Base-by-base conservation (phyloP, 2,113 vertebrate species). In the Cygnus buccinator region DNA sequence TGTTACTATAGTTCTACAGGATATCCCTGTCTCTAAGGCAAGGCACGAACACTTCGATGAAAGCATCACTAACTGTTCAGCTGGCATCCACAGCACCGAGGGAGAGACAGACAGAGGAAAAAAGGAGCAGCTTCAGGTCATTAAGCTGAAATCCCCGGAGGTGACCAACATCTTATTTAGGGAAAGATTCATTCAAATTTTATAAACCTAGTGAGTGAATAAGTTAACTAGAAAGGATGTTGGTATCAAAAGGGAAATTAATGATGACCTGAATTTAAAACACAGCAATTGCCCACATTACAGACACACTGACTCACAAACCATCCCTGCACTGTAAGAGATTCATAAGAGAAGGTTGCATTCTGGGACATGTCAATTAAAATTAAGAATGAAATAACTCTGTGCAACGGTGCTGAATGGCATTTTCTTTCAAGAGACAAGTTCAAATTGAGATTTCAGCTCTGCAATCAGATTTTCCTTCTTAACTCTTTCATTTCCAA, bases 291-390 rank as follows among this genome's bases (percentile, higher is more conserved):
- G 19, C 94, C 87, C 72, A 59, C 93, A 78, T 43, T 39, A 26
- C 63, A 71, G 61, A 48, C 48, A 72, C 74, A 26, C 66, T 29
- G 87, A 37, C 92, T 94, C 85, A 43, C 58, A 77, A 52, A n/a
- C 48, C 63, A 63, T 46, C 84, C 19, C 80, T 6, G 62, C 3
- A 33, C 89, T 1, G 13, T 15, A 54, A 3, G 33, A 48, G 33
- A 18, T 25, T 39, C 6, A 3, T 52, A 61, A 59, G 81, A 72
- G 74, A 37, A 59, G 73, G 92, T 5, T 91, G 95, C 92, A 96
- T 96, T 96, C 96, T 97, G 96, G 95, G 94, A 95, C 78, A 74
- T 8, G 96, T 94, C 96, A 96, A 94, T 96, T 96, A 95, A 95
- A 96, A 96, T 97, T 96, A 96, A 87, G 94, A 95, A 94, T 83